Evolutionary conservation across 2,113 vertebrate genomes (phyloP).

Genomic region (Thamnophis sirtalis): DNA sequence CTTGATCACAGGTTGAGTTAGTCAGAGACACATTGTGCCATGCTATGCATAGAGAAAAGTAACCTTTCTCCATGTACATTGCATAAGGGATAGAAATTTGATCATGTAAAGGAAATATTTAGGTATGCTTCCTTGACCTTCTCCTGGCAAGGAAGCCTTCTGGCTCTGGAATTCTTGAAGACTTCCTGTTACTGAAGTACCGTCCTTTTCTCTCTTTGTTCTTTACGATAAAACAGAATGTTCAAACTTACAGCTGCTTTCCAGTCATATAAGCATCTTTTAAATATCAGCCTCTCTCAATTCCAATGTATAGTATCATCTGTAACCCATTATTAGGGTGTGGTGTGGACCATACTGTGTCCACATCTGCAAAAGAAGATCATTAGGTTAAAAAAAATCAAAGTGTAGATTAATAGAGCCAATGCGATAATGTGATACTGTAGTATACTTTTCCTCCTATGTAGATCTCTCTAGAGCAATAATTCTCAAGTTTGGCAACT

Average conservation of each 20-base stretch:
- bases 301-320: not conserved
- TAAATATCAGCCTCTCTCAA: not conserved
- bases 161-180: not conserved
- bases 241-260: not conserved
- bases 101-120: not conserved
- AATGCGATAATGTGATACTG: not conserved
- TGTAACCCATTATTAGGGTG: not conserved
- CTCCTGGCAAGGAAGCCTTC: not conserved
- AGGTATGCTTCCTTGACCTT: not conserved
- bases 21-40: not conserved
- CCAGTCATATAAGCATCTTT: not conserved
- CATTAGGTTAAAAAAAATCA: not conserved
- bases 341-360: not conserved
- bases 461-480: not conserved
- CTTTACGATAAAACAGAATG: not conserved
- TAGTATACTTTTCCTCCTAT: not conserved
- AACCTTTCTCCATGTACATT: not conserved
- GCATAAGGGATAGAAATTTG: not conserved
- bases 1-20: not conserved
- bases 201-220: not conserved
- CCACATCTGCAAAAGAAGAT: not conserved
- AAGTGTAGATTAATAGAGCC: not conserved
- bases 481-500: not conserved
- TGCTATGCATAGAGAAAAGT: not conserved
- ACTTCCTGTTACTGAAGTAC: not conserved